Conservation (phyloP, 2,113 vertebrate species). For the Thryonomys swinderianus region DNA sequence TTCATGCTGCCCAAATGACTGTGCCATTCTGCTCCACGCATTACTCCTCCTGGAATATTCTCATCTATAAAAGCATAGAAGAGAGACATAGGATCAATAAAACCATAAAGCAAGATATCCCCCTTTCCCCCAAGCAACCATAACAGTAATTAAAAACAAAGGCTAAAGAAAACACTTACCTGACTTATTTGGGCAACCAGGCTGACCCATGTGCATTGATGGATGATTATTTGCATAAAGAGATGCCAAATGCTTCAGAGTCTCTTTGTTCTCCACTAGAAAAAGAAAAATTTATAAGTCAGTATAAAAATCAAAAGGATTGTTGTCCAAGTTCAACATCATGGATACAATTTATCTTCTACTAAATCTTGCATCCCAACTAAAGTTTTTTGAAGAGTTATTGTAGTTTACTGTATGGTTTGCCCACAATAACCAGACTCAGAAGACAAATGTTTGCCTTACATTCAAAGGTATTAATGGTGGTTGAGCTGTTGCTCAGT, state of each 20-base stretch:
- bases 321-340: conserved; percentile 50
- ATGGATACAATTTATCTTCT: background rate
- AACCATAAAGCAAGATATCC: background rate
- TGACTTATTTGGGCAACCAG: conserved; percentile 93
- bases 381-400: conserved; percentile 21
- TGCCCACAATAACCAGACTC: background rate
- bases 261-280: conserved; percentile 95
- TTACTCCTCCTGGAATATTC: conserved; percentile 91
- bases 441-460: conserved; percentile 40
- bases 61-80: conserved; percentile 84
- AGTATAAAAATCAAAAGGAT: conserved; percentile 52
- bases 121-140: background rate
- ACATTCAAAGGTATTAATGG: background rate
- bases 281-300: conserved; percentile 64
- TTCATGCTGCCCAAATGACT: conserved; percentile 99
- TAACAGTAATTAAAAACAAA: background rate
- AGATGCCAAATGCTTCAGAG: conserved; percentile 94
- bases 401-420: background rate
- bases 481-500: background rate
- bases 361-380: background rate
- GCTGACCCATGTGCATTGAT: conserved; percentile 93
- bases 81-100: conserved; percentile 50
- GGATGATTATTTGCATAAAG: conserved; percentile 97
- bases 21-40: conserved; percentile 95
- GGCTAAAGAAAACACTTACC: conserved; percentile 84